Evolutionary conservation across 2,797 vertebrate genomes (phyloP), one percentile per base, ranked within the genome.

Genomic region (Amniataba percoides): DNA sequence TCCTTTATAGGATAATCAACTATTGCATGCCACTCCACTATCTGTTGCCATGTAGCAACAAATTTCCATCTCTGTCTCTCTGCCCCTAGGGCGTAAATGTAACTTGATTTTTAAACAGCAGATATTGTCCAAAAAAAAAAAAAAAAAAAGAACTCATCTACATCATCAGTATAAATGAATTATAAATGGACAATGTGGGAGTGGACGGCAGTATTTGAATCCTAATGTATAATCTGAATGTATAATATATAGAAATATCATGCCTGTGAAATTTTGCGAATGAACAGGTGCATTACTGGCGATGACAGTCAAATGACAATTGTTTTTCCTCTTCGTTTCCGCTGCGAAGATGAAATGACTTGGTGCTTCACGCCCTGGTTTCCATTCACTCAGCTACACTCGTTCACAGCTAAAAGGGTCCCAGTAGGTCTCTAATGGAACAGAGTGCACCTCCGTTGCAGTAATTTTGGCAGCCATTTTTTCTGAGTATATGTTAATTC

Each of bases 71-170:
- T 71, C 19, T 58, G 58, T 72, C 23, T 40, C 27, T 68, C 49
- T 53, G n/a, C 46, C 72, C 56, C 62, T 1, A 60, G 43, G 65
- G 57, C 61, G 74, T 6, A 51, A 69, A 65, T 43, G 40, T 23
- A 60, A 43, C 27, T 71, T 61, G 53, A 57, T 63, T 87, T 64
- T 74, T 73, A 43, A 64, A 51, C 62, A 76, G 64, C 36, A 72
- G 70, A 84, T 49, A 74, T 68, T 77, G 58, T 65, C 69, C n/a
- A n/a, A n/a, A n/a, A n/a, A n/a, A n/a, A n/a, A n/a, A n/a, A n/a
- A n/a, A n/a, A n/a, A n/a, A 31, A 60, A 49, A 45, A 25, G 23
- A 71, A 43, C 52, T 65, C 42, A 70, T 85, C 55, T 63, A 49
- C 57, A 73, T 70, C 65, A 76, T 81, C 71, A 67, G 55, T 74